Percentiles rank a stretch among this genome's conserved stretches.
Conservation (phyloP, 2,888 invertebrate species). For the Noctua janthina region DNA sequence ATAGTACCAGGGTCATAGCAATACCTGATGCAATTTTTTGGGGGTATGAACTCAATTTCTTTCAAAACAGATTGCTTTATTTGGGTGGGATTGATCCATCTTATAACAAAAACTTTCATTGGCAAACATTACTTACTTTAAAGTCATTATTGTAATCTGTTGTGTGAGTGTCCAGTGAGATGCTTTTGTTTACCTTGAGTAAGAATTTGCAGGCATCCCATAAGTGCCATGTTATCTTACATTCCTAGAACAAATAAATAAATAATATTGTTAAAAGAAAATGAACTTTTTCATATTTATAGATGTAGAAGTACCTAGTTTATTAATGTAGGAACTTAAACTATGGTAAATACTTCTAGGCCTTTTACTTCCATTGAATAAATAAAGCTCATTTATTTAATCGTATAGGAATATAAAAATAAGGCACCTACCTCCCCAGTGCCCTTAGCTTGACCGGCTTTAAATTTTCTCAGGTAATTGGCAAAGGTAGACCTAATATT, state of each 20-base stretch:
- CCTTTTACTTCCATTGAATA: too few species aligned
- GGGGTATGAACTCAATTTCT: too few species aligned
- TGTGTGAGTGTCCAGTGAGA: slow-evolving; percentile 49
- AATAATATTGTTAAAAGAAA: neutral
- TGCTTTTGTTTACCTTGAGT: slow-evolving; percentile 77
- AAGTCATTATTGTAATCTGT: slow-evolving; percentile 49
- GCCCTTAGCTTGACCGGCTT: slow-evolving; percentile 73
- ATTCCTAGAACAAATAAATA: slow-evolving; percentile 74
- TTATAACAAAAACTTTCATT: too few species aligned
- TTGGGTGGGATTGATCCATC: neutral
- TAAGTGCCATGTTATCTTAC: slow-evolving; percentile 86
- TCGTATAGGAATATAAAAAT: neutral
- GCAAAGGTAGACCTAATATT: slow-evolving; percentile 87
- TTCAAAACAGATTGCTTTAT: neutral
- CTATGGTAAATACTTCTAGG: neutral
- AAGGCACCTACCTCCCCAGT: slow-evolving; percentile 74
- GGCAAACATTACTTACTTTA: slow-evolving; percentile 61
- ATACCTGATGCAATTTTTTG: too few species aligned
- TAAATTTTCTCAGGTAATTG: slow-evolving; percentile 84
- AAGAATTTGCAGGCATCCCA: slow-evolving; percentile 86
- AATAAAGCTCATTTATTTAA: neutral
- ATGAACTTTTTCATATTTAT: neutral
- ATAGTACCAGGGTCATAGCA: neutral
- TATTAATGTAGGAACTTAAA: neutral
- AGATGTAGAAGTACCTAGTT: too few species aligned